These are phyloP conservation scores for Gymnoscelis rufifasciata DNA, from an alignment of 2,888 invertebrate genomes.

Conservation along the genomic window DNA sequence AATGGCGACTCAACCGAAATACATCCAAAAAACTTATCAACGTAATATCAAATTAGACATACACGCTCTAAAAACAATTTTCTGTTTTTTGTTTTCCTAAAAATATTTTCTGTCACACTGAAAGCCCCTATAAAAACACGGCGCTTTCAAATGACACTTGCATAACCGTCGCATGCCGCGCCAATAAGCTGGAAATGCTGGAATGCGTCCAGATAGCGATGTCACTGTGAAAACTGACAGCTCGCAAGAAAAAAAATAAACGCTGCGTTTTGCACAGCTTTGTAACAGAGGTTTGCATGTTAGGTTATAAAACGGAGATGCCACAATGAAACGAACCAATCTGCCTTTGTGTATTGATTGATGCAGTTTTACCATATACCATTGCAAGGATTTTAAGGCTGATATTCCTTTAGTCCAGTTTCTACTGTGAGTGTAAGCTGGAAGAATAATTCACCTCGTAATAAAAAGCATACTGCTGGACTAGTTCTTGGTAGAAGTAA, in stretches of 20 bases:
- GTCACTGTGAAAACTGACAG: constrained; percentile 37
- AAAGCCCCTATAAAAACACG: constrained; percentile 14
- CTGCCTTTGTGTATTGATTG: neutral
- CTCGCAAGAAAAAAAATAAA: constrained; percentile 30
- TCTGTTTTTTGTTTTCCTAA: no score
- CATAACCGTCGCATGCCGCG: constrained; percentile 23
- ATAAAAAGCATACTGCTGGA: no score
- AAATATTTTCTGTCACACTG: neutral
- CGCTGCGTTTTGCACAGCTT: constrained; percentile 14
- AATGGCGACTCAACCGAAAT: neutral
- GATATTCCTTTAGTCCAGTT: no score
- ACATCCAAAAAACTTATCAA: neutral
- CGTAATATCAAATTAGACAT: no score
- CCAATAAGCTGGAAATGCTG: constrained; percentile 35
- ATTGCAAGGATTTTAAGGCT: neutral
- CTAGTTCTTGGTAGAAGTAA: no score
- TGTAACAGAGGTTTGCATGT: constrained; percentile 11
- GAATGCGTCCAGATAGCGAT: constrained; percentile 40
- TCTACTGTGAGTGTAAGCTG: no score
- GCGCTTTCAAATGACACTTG: constrained; percentile 17
- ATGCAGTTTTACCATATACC: neutral
- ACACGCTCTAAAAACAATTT: no score
- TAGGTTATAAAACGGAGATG: neutral
- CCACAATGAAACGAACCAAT: constrained; percentile 3
- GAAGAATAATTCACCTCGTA: no score